Base-by-base conservation (phyloP, 1,140 invertebrate species). In the Cherax destructor region DNA sequence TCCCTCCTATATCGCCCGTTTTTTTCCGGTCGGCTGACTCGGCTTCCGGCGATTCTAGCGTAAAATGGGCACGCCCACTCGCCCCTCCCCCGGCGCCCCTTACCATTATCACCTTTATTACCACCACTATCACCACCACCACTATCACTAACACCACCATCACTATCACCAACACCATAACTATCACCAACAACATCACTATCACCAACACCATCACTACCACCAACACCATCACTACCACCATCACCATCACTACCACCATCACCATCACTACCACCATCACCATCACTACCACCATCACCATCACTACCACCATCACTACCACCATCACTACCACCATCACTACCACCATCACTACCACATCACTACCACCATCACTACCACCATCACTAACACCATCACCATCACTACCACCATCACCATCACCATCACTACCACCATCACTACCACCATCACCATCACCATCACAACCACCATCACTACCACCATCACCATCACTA, bases 11-110 rank as follows among this genome's bases (percentile, higher is more conserved):
- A 56, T 16, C 18, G 50, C n/a, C 72, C 69, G 52, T 21, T 90
- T 90, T 90, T 90, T 90, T 90, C 88, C 88, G 88, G 69, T 90
- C 81, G 81, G 81, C 24, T 84, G 81, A 11, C 41, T 72, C 50
- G 30, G 72, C 72, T 90, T 90, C 88, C 88, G 88, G 88, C 72
- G 81, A 84, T 90, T 90, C 88, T 88, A 72, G 88, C 74, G 65
- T 69, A 80, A 90, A 56, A 41, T n/a, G 52, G 80, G 59, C 80
- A 83, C 80, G 80, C 88, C 88, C 88, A 65, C 69, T 11, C 3
- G 52, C 86, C 61, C 78, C 47, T 56, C 86, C 52, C 18, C 86
- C 77, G 77, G 47, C 86, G 21, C 61, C 61, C 9, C 16, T 65
- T 49, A 83, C 49, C 49, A 83, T 61, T 49, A 83, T 21, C 80